Conservation (phyloP, 2,797 vertebrate genomes). For the Channa striata region DNA sequence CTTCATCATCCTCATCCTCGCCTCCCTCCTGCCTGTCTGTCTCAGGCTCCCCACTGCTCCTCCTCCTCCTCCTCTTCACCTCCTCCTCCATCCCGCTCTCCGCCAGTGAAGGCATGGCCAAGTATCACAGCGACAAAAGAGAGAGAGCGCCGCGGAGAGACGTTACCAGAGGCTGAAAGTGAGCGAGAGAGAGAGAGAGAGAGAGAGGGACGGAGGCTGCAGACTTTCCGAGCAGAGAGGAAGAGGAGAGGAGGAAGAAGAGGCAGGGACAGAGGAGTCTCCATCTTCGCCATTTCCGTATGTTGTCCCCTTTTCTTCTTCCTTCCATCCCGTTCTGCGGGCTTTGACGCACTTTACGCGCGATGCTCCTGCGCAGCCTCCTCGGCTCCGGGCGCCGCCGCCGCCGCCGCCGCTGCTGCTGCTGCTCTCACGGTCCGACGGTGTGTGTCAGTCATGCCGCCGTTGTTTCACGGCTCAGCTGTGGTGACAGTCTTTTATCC, state of each 20-base stretch:
- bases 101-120: conserved; percentile 72
- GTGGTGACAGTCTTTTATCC: conserved; percentile 25
- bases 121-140: conserved; percentile 70
- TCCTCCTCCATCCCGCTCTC: conserved; percentile 24
- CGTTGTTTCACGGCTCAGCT: conserved; percentile 18
- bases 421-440: neutral
- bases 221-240: conserved; percentile 46
- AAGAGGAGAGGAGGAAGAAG: conserved; percentile 56
- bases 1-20: conserved; percentile 47
- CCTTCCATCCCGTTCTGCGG: neutral
- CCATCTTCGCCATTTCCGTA: conserved; percentile 68
- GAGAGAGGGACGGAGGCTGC: conserved; percentile 36
- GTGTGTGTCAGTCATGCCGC: conserved; percentile 26
- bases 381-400: too few species aligned
- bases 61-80: conserved; percentile 5
- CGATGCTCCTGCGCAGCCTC: neutral
- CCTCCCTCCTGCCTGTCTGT: conserved; percentile 52
- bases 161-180: neutral
- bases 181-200: conserved; percentile 39
- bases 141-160: conserved; percentile 38
- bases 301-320: conserved; percentile 34
- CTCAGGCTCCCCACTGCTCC: conserved; percentile 6
- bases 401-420: neutral
- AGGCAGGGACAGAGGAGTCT: conserved; percentile 51
- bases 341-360: neutral